Conservation (phyloP, 2,888 invertebrate genomes). For the Oscheius myriophilus region DNA sequence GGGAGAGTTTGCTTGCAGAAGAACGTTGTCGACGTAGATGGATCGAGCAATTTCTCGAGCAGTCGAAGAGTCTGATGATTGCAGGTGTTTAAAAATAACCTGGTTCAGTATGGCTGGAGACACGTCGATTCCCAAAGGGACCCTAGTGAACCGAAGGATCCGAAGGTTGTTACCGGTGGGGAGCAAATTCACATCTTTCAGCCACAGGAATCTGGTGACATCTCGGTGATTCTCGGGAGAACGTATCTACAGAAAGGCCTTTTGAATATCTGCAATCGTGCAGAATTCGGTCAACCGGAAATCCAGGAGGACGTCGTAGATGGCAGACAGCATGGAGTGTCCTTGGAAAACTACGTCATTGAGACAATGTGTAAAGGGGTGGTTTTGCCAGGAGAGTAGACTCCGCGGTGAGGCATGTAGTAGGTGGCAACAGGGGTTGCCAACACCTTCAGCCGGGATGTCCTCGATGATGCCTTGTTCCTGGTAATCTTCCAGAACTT, state of each 20-base stretch:
- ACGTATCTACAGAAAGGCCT: not conserved
- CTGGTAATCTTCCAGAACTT: not conserved
- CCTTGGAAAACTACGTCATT: not conserved
- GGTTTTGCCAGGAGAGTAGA: slow-evolving; percentile 1
- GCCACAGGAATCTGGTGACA: not conserved
- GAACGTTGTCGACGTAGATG: slow-evolving; percentile 18
- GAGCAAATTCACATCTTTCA: not conserved
- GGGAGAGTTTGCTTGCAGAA: not conserved
- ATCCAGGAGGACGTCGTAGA: not conserved
- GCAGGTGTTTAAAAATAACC: not conserved
- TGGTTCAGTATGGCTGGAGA: not conserved
- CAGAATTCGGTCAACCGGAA: not conserved
- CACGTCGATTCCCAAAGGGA: slow-evolving; percentile 2
- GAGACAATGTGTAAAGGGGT: not conserved
- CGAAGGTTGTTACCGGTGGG: not conserved
- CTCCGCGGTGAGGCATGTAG: slow-evolving; percentile 7
- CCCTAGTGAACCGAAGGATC: not conserved
- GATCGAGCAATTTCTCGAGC: not conserved
- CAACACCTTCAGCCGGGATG: not conserved
- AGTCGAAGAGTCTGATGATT: not conserved
- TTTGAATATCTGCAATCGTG: not conserved
- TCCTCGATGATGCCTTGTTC: not conserved
- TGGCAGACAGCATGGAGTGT: not conserved
- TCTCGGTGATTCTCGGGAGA: not conserved
- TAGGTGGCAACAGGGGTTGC: not conserved